Conservation (phyloP, 2,797 vertebrate species). For the Cyprinodon diabolis region DNA sequence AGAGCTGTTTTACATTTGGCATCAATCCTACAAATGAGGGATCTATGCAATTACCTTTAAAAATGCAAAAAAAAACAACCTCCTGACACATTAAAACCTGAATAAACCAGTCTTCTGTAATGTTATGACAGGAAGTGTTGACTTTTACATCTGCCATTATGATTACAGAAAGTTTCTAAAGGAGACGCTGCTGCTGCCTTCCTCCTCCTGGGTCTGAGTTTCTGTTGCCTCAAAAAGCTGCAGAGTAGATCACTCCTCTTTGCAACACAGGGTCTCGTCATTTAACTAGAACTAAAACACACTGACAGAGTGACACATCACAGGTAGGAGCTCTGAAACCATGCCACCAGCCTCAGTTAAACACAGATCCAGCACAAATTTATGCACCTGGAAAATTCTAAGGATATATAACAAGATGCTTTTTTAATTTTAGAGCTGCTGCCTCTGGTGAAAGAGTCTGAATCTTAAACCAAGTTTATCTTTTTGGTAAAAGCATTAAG, state of each 20-base stretch:
- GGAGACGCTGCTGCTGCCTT: conserved; percentile 21
- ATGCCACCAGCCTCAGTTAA: neutral
- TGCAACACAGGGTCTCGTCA: conserved; percentile 17
- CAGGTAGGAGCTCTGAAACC: conserved; percentile 9
- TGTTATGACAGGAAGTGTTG: conserved; percentile 40
- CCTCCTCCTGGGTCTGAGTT: conserved; percentile 41
- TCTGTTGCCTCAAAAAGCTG: conserved; percentile 5
- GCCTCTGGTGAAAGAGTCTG: neutral
- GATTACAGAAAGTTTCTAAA: conserved; percentile 42
- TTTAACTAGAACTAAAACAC: conserved; percentile 12
- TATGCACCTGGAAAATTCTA: neutral
- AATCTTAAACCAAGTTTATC: neutral
- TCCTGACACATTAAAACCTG: conserved; percentile 30
- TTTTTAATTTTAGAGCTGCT: neutral
- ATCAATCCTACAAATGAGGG: conserved; percentile 8
- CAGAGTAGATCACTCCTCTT: conserved; percentile 7
- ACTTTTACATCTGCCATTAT: conserved; percentile 61
- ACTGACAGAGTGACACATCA: conserved; percentile 19
- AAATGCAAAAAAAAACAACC: neutral
- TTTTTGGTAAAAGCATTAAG: neutral
- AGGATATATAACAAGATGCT: neutral
- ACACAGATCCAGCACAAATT: neutral
- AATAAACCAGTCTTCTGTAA: conserved; percentile 34
- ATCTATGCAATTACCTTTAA: conserved; percentile 17
- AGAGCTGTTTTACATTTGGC: neutral